Base-by-base conservation (phyloP, 2,797 vertebrate species). In the Monodelphis domestica region DNA sequence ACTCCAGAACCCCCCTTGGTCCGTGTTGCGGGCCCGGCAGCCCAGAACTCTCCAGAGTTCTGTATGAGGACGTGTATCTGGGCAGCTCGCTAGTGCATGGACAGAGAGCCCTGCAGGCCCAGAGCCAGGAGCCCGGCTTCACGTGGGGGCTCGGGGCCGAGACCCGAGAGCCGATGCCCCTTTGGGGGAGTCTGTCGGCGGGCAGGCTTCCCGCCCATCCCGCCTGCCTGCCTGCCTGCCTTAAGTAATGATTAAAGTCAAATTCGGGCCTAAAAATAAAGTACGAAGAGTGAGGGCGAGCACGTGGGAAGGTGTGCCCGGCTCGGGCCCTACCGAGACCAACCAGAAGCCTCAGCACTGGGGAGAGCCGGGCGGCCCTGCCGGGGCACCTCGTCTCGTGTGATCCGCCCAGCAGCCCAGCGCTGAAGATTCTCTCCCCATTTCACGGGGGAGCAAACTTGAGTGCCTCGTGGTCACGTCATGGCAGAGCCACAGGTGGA, bases 211-310 rank as follows among this genome's bases (percentile, higher is more conserved):
- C n/a, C 90, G 54, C 70, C 70, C 70, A 59, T 30, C 29, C 5
- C 7, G 93, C 95, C 63, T 92, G 38, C 92, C 50, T 95, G 91
- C 92, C 87, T 70, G 87, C 88, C 94, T 96, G 88, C 88, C 92
- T 93, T n/a, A n/a, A n/a, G 96, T 97, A 95, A 92, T 1, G 45
- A 96, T 97, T 94, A 95, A 96, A 96, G 95, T 96, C 94, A 95
- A 91, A 95, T 96, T 95, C 91, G 94, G 90, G 90, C 95, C 97
- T 96, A 96, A 95, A 97, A 96, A 92, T 97, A 95, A 97, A 78
- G 90, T 92, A 92, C 91, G 93, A 95, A 97, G 95, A 97, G 57
- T 92, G 87, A 10, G 51, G n/a, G n/a, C 84, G 70, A 84, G 70
- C 38, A 84, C 70, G 30, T 84, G 70, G 45, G 70, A 84, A 84